These are phyloP conservation scores for Autographa gamma DNA, from an alignment of 2,888 invertebrate species.

Conservation along the genomic window DNA sequence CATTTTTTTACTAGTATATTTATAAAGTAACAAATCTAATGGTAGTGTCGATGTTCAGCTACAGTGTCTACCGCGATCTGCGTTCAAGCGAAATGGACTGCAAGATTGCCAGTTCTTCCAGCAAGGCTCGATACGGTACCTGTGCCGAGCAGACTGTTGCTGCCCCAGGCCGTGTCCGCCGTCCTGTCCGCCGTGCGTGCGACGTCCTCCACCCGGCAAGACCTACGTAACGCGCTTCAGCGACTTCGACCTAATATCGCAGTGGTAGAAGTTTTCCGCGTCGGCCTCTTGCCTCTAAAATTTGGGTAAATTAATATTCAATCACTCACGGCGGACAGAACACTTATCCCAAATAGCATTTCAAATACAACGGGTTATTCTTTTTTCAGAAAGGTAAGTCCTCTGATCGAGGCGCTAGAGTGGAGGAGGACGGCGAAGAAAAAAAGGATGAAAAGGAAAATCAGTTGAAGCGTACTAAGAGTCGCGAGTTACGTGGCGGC, in stretches of 20 bases:
- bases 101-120: slow-evolving; percentile 87
- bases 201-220: slow-evolving; percentile 84
- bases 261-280: slow-evolving; percentile 75
- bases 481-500: slow-evolving; percentile 88
- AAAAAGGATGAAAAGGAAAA: slow-evolving; percentile 84
- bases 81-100: slow-evolving; percentile 87
- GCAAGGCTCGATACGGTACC: slow-evolving; percentile 85
- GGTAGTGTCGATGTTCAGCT: slow-evolving; percentile 69
- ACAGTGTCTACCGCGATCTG: slow-evolving; percentile 86
- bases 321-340: slow-evolving; percentile 77
- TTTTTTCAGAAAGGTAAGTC: slow-evolving; percentile 74
- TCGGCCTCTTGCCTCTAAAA: slow-evolving; percentile 61
- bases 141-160: slow-evolving; percentile 79
- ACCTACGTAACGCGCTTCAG: slow-evolving; percentile 86
- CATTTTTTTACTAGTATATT: not conserved
- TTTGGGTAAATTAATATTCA: slow-evolving; percentile 72
- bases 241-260: slow-evolving; percentile 84
- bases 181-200: slow-evolving; percentile 84
- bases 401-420: slow-evolving; percentile 65
- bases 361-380: slow-evolving; percentile 31
- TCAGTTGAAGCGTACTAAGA: slow-evolving; percentile 82
- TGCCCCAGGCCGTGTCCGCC: slow-evolving; percentile 79
- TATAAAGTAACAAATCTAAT: slow-evolving; percentile 41
- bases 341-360: slow-evolving; percentile 23
- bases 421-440: slow-evolving; percentile 76